phyloP scores from a whole-genome alignment of 1,140 invertebrate genomes.

The Ooceraea biroi region DNA sequence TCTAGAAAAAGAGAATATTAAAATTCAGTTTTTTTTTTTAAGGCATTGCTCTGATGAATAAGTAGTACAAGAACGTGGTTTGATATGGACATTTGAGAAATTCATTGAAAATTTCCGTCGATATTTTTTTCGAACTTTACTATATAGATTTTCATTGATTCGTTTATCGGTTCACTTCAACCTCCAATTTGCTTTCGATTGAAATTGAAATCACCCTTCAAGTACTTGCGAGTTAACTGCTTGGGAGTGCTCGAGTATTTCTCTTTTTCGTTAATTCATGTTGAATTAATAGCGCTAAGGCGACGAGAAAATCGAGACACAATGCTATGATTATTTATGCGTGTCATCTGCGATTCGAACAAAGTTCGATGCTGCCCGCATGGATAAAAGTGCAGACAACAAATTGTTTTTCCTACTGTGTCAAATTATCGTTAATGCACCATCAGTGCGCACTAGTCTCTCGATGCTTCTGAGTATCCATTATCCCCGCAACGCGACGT shows the following conservation, averaged over 20 bases:
- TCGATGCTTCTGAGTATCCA: slow-evolving; percentile 30
- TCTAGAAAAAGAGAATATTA: not conserved
- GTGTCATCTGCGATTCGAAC: not conserved
- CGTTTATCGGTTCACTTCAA: slow-evolving; percentile 1
- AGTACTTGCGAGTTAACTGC: not conserved
- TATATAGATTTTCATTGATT: not conserved
- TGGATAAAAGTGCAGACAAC: slow-evolving; percentile 22
- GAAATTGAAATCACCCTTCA: slow-evolving; percentile 11
- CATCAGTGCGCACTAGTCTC: not conserved
- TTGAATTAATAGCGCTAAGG: not conserved
- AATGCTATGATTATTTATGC: slow-evolving; percentile 2
- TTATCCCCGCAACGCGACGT: not conserved
- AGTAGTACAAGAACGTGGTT: not conserved
- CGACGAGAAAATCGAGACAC: not conserved
- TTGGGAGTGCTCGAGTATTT: not conserved
- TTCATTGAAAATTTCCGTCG: not conserved
- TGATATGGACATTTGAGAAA: not conserved
- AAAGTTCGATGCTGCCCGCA: slow-evolving; percentile 5
- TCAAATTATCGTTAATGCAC: slow-evolving; percentile 16
- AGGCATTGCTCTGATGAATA: not conserved
- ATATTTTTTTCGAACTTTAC: not conserved
- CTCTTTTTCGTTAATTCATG: slow-evolving; percentile 26
- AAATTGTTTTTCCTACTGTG: slow-evolving; percentile 24
- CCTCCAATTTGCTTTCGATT: slow-evolving; percentile 40
- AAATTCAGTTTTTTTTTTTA: not conserved